Evolutionary conservation across 2,888 invertebrate species (phyloP).

Genomic region (Lasioglossum morio): DNA sequence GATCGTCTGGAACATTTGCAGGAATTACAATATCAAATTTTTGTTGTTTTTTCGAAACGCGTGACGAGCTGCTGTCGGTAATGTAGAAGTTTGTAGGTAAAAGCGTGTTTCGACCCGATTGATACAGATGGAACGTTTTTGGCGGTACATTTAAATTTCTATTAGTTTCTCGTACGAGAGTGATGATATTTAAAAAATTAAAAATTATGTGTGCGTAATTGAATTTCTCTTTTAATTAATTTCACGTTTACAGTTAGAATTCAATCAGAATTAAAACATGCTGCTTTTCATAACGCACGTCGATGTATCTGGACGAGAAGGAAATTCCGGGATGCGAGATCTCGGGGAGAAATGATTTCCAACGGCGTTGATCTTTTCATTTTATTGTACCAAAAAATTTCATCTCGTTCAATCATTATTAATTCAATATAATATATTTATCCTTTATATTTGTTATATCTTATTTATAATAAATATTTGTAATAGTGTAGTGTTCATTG

Average conservation of each 20-base stretch:
- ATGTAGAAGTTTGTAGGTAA: slow-evolving; percentile 28
- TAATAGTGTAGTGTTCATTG: slow-evolving; percentile 77
- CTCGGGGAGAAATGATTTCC: slow-evolving; percentile 36
- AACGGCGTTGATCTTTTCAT: slow-evolving; percentile 68
- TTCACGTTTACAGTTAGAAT: too few relatives aligned
- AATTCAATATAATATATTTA: slow-evolving; percentile 80
- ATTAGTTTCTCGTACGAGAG: too few relatives aligned
- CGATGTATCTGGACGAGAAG: background rate
- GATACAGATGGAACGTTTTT: background rate
- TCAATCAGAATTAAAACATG: too few relatives aligned
- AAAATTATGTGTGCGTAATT: too few relatives aligned
- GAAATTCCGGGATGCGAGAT: background rate
- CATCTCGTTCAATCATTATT: slow-evolving; percentile 78
- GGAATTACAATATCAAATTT: too few relatives aligned
- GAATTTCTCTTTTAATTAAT: too few relatives aligned
- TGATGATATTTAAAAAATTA: too few relatives aligned
- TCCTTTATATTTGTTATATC: slow-evolving; percentile 75
- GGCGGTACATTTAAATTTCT: slow-evolving; percentile 28
- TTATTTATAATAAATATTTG: slow-evolving; percentile 76
- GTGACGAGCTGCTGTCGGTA: slow-evolving; percentile 28
- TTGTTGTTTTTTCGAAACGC: background rate
- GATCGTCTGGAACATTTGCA: background rate
- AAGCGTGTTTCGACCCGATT: background rate
- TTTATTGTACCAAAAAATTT: slow-evolving; percentile 82
- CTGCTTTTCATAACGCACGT: background rate